A percentile compares a stretch with the other conserved stretches of the same genome.
Evolutionary conservation across 1,140 invertebrate genomes (phyloP).

Genomic region (Doryteuthis pealeii): DNA sequence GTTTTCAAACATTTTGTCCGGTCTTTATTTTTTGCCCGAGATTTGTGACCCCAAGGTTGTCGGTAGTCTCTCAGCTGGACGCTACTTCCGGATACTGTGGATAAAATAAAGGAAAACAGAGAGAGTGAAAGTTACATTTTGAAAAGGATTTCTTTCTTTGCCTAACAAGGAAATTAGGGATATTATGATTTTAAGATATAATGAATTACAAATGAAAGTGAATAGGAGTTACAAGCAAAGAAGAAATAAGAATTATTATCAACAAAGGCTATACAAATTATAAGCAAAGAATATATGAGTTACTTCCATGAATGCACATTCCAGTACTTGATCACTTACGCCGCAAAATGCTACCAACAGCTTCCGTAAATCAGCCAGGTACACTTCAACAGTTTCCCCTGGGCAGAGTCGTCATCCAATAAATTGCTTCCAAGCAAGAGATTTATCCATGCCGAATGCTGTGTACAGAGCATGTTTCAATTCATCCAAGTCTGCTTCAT

Average conservation of each 20-base stretch:
- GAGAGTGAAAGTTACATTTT: constrained; percentile 1
- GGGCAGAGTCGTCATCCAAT: too few relatives aligned
- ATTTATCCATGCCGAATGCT: too few relatives aligned
- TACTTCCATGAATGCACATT: neutral
- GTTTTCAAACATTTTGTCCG: constrained; percentile 60
- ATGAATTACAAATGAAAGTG: too few relatives aligned
- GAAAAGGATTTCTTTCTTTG: neutral
- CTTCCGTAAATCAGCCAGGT: too few relatives aligned
- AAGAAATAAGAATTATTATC: neutral
- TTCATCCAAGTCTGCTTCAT: too few relatives aligned
- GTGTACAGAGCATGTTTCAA: too few relatives aligned
- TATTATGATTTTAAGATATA: too few relatives aligned
- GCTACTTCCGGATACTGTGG: constrained; percentile 67
- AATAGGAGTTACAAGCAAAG: too few relatives aligned
- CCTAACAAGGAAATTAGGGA: too few relatives aligned
- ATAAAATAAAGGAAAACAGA: constrained; percentile 58
- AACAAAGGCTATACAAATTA: neutral
- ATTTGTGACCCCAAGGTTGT: constrained; percentile 34
- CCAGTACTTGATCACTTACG: neutral
- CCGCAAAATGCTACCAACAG: neutral
- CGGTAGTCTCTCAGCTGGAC: constrained; percentile 70
- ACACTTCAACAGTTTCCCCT: too few relatives aligned
- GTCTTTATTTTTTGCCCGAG: constrained; percentile 32
- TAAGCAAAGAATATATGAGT: neutral
- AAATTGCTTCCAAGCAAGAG: too few relatives aligned